These are phyloP conservation scores for Saiga tatarica DNA, from an alignment of 2,113 vertebrate species.

Conservation along the genomic window DNA sequence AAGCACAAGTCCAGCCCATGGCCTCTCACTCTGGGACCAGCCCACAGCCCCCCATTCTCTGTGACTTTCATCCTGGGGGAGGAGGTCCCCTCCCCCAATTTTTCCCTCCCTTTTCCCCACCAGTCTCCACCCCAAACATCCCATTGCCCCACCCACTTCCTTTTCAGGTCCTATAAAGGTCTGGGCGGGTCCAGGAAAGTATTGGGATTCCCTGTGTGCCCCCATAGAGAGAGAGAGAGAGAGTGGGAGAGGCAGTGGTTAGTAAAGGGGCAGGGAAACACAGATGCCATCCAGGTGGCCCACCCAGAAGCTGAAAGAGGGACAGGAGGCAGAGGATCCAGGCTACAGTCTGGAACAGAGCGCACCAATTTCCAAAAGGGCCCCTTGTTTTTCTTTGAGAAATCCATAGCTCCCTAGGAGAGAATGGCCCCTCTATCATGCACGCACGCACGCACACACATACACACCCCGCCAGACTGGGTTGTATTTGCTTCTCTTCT, in stretches of 20 bases:
- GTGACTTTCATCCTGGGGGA: neutral
- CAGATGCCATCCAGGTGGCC: neutral
- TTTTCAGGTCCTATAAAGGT: conserved; percentile 1
- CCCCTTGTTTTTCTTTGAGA: neutral
- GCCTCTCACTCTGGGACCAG: neutral
- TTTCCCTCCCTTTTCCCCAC: neutral
- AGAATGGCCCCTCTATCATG: neutral
- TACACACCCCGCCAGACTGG: neutral
- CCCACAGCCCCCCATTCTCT: neutral
- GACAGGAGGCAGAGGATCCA: neutral
- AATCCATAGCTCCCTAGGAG: neutral
- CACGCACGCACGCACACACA: accelerated
- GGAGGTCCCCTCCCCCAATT: neutral
- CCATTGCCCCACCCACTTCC: neutral
- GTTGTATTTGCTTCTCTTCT: neutral
- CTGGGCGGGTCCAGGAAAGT: neutral
- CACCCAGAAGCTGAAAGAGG: neutral
- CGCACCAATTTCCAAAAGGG: neutral
- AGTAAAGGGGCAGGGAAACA: neutral
- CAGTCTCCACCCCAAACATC: neutral
- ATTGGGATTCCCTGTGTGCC: neutral
- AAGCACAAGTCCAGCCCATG: neutral
- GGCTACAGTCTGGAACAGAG: neutral
- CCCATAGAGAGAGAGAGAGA: neutral
- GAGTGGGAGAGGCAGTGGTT: neutral